Conservation (phyloP, 1,140 invertebrate species). For the Drosophila eugracilis region DNA sequence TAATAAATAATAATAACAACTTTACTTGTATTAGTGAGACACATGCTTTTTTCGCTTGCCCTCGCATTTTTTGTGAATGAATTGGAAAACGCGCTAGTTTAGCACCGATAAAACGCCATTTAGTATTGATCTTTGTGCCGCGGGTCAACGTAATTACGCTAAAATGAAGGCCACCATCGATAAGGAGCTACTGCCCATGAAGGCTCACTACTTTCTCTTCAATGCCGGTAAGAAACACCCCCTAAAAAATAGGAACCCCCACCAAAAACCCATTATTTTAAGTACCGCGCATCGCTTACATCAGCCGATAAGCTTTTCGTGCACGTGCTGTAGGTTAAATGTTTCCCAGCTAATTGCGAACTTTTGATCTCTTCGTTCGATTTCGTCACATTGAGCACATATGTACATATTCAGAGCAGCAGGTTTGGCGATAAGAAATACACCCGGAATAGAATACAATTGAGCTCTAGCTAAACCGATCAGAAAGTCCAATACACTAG, state of each 20-base stretch:
- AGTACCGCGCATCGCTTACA: slow-evolving; percentile 40
- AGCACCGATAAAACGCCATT: slow-evolving; percentile 8
- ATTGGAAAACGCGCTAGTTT: slow-evolving; percentile 11
- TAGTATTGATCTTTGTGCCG: slow-evolving; percentile 33
- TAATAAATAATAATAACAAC: slow-evolving; percentile 9
- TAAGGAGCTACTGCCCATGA: slow-evolving; percentile 92
- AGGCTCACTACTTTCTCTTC: slow-evolving; percentile 94
- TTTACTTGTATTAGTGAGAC: slow-evolving; percentile 6
- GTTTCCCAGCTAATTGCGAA: neutral
- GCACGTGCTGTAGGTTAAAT: slow-evolving; percentile 25
- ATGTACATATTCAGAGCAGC: neutral
- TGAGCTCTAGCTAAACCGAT: too few species aligned
- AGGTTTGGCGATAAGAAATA: slow-evolving; percentile 32
- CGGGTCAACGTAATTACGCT: slow-evolving; percentile 15
- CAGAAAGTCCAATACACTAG: slow-evolving; percentile 12
- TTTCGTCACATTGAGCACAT: slow-evolving; percentile 1
- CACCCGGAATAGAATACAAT: slow-evolving; percentile 1
- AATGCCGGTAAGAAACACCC: slow-evolving; percentile 90
- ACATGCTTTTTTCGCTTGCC: slow-evolving; percentile 33
- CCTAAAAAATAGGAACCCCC: too few species aligned
- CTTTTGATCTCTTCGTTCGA: slow-evolving; percentile 2
- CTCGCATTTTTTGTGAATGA: slow-evolving; percentile 39
- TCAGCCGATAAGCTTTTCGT: slow-evolving; percentile 34
- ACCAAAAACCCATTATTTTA: slow-evolving; percentile 34
- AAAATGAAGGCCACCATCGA: slow-evolving; percentile 87